A percentile compares a stretch with the other conserved stretches of the same genome.
Evolutionary conservation across 2,888 invertebrate species (phyloP).

Genomic region (Chrysotoxum bicinctum): DNA sequence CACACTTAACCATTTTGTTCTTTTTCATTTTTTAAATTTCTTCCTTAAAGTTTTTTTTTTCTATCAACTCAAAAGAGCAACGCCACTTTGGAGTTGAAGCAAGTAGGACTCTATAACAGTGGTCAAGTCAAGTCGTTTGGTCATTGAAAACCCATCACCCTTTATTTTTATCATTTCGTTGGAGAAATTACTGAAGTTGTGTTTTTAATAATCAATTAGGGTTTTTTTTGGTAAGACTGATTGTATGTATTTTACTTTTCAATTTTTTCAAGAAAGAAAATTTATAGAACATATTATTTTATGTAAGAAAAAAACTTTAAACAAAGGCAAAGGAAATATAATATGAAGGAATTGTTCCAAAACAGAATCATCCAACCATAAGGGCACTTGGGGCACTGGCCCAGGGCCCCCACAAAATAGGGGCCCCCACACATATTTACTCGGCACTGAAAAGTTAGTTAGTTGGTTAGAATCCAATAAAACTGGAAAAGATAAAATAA

Average conservation of each 20-base stretch:
- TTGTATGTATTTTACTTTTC: background rate
- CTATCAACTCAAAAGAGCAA: background rate
- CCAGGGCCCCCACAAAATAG: no score
- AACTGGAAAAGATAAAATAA: no score
- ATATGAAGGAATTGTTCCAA: no score
- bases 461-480: no score
- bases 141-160: conserved; percentile 23
- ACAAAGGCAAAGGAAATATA: no score
- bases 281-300: background rate
- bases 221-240: conserved; percentile 29
- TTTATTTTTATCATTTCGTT: conserved; percentile 21
- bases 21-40: background rate
- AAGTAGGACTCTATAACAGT: background rate
- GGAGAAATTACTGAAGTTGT: background rate
- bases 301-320: no score
- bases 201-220: conserved; percentile 61
- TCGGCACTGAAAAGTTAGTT: no score
- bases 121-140: conserved; percentile 9
- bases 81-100: background rate
- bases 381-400: no score
- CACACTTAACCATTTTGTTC: conserved; percentile 18
- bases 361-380: no score
- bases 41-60: background rate
- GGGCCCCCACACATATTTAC: no score
- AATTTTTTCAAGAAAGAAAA: background rate